phyloP scores from a whole-genome alignment of 1,140 invertebrate species.

The Aleiodes sp. region DNA sequence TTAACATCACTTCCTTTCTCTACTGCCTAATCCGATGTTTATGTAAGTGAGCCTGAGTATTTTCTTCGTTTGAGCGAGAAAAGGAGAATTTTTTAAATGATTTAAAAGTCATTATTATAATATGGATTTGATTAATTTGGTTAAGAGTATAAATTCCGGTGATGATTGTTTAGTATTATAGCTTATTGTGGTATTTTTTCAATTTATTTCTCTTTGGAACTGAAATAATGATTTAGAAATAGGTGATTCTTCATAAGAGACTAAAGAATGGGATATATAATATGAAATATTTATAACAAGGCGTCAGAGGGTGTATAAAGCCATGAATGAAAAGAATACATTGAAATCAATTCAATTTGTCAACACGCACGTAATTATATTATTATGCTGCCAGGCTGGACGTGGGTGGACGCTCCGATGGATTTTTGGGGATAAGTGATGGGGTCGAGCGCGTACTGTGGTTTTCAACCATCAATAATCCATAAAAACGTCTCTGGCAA shows the following conservation, averaged over 20 bases:
- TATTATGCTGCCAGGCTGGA: conserved; percentile 52
- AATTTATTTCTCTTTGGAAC: too few species aligned
- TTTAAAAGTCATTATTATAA: too few species aligned
- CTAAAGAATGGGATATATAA: conserved; percentile 14
- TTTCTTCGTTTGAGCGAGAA: too few species aligned
- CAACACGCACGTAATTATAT: conserved; percentile 63
- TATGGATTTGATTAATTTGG: too few species aligned
- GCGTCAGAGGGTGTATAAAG: conserved; percentile 19
- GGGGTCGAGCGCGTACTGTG: conserved; percentile 41
- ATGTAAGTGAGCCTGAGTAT: too few species aligned
- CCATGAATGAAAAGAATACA: conserved; percentile 62
- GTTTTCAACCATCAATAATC: conserved; percentile 55
- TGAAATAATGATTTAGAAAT: conserved; percentile 12
- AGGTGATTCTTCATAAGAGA: conserved; percentile 34
- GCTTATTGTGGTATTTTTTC: neutral
- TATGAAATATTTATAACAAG: conserved; percentile 65
- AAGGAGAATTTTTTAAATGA: too few species aligned
- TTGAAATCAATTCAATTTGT: conserved; percentile 66
- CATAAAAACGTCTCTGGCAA: conserved; percentile 51
- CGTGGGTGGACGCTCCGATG: conserved; percentile 29
- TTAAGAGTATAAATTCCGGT: too few species aligned
- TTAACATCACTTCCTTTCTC: conserved; percentile 9
- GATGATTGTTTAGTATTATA: neutral
- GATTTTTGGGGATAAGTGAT: conserved; percentile 32
- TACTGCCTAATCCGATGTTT: neutral